Conservation (phyloP, 2,888 invertebrate species). For the Euzetes globulus region DNA sequence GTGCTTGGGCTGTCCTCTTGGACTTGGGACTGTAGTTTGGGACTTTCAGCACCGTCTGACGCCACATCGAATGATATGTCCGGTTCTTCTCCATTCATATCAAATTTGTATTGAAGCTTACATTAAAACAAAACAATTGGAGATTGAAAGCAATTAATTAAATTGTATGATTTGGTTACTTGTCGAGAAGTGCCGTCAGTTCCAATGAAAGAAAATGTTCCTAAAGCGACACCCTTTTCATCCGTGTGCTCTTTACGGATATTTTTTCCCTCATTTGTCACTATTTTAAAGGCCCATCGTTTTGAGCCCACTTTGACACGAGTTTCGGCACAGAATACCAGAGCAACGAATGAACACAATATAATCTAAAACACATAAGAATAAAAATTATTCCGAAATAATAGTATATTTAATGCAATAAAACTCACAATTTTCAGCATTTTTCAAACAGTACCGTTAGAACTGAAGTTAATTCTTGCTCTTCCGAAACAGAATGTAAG, state of each 20-base stretch:
- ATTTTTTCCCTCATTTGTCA: constrained; percentile 22
- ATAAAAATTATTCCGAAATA: background rate
- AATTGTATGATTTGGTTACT: background rate
- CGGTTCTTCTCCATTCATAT: constrained; percentile 24
- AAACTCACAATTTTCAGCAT: background rate
- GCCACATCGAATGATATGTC: constrained; percentile 30
- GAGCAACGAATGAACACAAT: constrained; percentile 12
- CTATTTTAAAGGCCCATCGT: constrained; percentile 31
- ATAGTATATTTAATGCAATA: background rate
- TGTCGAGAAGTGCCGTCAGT: constrained; percentile 1
- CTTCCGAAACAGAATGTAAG: background rate
- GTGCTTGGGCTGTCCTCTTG: background rate
- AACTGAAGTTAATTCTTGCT: background rate
- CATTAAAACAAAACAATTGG: background rate
- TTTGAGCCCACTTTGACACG: constrained; percentile 31
- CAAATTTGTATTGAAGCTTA: constrained; percentile 32
- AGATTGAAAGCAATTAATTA: background rate
- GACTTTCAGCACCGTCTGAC: background rate
- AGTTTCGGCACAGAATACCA: constrained; percentile 30
- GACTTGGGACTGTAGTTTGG: background rate
- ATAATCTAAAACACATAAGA: constrained; percentile 16
- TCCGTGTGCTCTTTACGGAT: constrained; percentile 28
- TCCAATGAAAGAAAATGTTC: constrained; percentile 9
- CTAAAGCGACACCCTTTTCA: constrained; percentile 27
- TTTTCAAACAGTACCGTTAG: background rate